Evolutionary conservation across 2,797 vertebrate species (phyloP).

Genomic region (Vireo griseus): DNA sequence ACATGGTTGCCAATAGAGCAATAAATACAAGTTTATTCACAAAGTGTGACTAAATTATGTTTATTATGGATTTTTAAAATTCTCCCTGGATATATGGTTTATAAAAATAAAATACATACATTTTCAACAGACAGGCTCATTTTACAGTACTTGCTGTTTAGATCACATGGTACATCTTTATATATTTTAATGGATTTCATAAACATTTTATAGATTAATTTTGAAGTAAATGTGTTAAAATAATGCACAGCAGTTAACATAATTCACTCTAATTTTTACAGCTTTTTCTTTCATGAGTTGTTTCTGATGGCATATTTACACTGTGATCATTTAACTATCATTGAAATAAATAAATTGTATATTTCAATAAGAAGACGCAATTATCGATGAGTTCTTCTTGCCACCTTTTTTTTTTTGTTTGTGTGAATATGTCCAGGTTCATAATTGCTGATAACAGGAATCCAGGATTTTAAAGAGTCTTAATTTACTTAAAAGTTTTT

Average conservation of each 20-base stretch:
- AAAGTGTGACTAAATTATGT: not conserved
- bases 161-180: not conserved
- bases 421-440: not conserved
- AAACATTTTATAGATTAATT: not conserved
- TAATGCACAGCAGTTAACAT: not conserved
- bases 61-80: not conserved
- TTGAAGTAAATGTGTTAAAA: not conserved
- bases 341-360: not conserved
- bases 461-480: not conserved
- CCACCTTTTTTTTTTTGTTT: fast-evolving
- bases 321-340: not conserved
- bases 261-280: not conserved
- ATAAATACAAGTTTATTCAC: not conserved
- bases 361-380: not conserved
- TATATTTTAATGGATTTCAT: not conserved
- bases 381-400: not conserved
- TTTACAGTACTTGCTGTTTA: not conserved
- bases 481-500: not conserved
- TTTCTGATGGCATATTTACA: not conserved
- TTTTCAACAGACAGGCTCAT: not conserved
- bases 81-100: not conserved
- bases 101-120: not conserved
- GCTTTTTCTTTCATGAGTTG: not conserved
- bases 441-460: not conserved
- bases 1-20: not conserved